Base-by-base conservation (phyloP, 2,797 vertebrate species). In the Spea hammondii region DNA sequence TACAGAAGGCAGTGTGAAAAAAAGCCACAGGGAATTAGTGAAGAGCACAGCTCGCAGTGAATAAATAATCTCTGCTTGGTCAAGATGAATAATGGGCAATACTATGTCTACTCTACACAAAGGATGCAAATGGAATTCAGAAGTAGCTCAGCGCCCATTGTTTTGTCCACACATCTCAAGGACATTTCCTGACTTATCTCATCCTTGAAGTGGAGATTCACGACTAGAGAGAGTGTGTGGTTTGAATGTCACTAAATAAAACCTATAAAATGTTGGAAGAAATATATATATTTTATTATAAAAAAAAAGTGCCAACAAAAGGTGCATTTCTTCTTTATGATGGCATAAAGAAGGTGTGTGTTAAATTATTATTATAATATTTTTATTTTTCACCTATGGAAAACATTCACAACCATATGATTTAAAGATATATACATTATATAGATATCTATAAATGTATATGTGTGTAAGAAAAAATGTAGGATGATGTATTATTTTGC, bases 51-150 rank as follows among this genome's bases (percentile, higher is more conserved):
- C 69, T 84, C 85, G 78, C 85, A 87, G 82, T 76, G 49, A 65
- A 76, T 32, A 32, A 32, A 32, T 89, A 88, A 83, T 86, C 85
- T 83, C 85, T 84, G 86, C 84, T 86, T 86, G 83, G 81, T 66
- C 72, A 83, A 86, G 51, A 82, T 87, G 87, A 87, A 85, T 67
- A 79, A 83, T 82, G 65, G 86, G 80, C 73, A 83, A 79, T 79
- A 77, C 84, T 32, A 74, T 84, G 77, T 84, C 76, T 82, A 65
- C 70, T 73, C 7, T 53, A 84, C 82, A 84, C 85, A 85, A 86
- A 84, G 44, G 59, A 65, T 85, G 12, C 77, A 86, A 86, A 87
- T 81, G 85, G 77, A 74, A 82, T 82, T 76, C 75, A 77, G 70
- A 82, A 82, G 79, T 82, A 82, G 79, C 75, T 53, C 48, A 12